Evolutionary conservation across 2,797 vertebrate species (phyloP).

Genomic region (Morelia viridis): DNA sequence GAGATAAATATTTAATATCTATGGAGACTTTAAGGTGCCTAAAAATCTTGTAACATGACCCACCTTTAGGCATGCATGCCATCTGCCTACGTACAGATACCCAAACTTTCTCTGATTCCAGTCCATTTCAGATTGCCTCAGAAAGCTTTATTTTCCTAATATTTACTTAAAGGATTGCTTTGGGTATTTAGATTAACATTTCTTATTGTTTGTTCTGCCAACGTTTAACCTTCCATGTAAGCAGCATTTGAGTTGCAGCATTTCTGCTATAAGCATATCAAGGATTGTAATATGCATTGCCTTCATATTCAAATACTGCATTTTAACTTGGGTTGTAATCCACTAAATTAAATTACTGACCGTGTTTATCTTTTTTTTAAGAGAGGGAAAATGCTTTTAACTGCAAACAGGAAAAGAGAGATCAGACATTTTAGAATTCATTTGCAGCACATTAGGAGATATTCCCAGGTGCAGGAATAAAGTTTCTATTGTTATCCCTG

Average conservation of each 20-base stretch:
- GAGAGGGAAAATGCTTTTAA: conserved; percentile 45
- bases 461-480: conserved; percentile 67
- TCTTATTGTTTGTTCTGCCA: neutral
- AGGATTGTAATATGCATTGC: conserved; percentile 7
- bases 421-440: conserved; percentile 65
- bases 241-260: conserved; percentile 23
- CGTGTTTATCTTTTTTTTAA: neutral
- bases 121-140: neutral
- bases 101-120: neutral
- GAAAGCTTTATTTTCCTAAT: neutral
- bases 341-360: conserved; percentile 41
- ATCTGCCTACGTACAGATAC: neutral
- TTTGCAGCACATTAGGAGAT: conserved; percentile 64
- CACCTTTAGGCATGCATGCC: neutral
- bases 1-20: conserved; percentile 1
- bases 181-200: neutral
- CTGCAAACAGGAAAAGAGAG: conserved; percentile 61
- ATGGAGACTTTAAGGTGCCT: neutral
- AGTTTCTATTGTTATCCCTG: conserved; percentile 61
- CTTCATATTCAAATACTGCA: conserved; percentile 2
- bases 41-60: neutral
- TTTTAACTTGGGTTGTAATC: conserved; percentile 37
- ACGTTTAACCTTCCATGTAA: neutral
- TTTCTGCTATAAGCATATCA: conserved; percentile 1
- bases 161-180: neutral